A percentile compares a stretch with the other conserved stretches of the same genome.
phyloP scores from a whole-genome alignment of 2,888 invertebrate species.

The Diadromus collaris region DNA sequence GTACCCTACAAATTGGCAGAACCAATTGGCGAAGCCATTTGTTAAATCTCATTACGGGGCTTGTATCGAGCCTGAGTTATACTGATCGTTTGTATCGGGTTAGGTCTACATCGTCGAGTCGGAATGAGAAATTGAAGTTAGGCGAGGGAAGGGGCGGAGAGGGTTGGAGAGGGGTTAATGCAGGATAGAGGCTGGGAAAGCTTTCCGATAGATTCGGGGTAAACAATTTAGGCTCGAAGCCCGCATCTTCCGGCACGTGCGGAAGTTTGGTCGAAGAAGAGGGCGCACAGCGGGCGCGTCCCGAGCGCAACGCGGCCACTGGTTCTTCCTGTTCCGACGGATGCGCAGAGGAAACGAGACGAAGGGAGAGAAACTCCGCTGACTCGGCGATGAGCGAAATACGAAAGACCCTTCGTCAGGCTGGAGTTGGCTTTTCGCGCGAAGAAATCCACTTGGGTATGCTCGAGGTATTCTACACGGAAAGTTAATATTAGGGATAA shows the following conservation, averaged over 20 bases:
- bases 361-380: not conserved
- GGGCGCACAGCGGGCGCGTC: not conserved
- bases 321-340: conserved; percentile 33
- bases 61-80: conserved; percentile 26
- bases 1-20: conserved; percentile 45
- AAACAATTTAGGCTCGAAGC: conserved; percentile 42
- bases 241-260: conserved; percentile 16
- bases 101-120: conserved; percentile 11
- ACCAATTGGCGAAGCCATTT: conserved; percentile 47
- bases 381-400: conserved; percentile 4
- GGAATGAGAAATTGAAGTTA: not conserved
- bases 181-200: conserved; percentile 9
- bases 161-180: not conserved
- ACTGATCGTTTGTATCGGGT: conserved; percentile 44
- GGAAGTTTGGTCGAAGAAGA: conserved; percentile 28
- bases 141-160: not conserved
- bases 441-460: conserved; percentile 9
- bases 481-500: too few relatives aligned
- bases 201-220: conserved; percentile 39
- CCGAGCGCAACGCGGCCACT: not conserved
- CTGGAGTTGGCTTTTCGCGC: conserved; percentile 4
- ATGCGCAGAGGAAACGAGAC: conserved; percentile 31
- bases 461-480: not conserved
- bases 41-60: conserved; percentile 46
- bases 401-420: not conserved